phyloP scores from a whole-genome alignment of 2,888 invertebrate genomes.

The Vesta saturnalis region DNA sequence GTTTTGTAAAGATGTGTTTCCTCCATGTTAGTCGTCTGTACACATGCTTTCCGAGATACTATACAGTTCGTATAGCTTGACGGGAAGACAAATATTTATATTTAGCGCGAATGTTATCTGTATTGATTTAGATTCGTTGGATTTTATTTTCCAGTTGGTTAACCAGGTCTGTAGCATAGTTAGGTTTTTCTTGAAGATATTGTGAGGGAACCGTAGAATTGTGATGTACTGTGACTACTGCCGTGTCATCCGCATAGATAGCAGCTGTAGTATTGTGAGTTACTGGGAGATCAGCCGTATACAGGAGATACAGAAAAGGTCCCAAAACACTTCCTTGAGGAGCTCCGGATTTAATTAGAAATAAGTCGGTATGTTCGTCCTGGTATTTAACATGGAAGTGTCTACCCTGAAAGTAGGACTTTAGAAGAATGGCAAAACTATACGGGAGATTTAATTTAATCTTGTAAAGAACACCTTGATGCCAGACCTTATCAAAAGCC shows the following conservation, averaged over 20 bases:
- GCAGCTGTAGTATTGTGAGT: not conserved
- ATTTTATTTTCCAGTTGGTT: not conserved
- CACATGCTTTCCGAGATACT: not conserved
- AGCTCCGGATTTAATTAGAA: not conserved
- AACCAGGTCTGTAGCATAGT: not conserved
- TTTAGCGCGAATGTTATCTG: not conserved
- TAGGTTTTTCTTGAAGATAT: not conserved
- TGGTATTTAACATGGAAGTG: slow-evolving; percentile 7
- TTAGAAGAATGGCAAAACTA: slow-evolving; percentile 3
- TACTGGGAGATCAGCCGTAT: not conserved
- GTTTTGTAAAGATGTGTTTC: too few species aligned
- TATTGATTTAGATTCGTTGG: not conserved
- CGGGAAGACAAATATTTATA: too few species aligned
- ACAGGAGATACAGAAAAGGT: not conserved
- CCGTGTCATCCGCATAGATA: not conserved
- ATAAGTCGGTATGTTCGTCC: not conserved
- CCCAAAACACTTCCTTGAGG: not conserved
- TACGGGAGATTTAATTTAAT: not conserved
- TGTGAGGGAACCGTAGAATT: not conserved
- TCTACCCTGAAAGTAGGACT: not conserved
- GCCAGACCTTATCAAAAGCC: too few species aligned
- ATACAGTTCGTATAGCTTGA: too few species aligned
- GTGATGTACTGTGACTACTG: not conserved
- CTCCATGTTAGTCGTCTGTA: slow-evolving; percentile 1
- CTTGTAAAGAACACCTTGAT: not conserved